phyloP scores from a whole-genome alignment of 1,140 invertebrate species.

The Magallana angulata region DNA sequence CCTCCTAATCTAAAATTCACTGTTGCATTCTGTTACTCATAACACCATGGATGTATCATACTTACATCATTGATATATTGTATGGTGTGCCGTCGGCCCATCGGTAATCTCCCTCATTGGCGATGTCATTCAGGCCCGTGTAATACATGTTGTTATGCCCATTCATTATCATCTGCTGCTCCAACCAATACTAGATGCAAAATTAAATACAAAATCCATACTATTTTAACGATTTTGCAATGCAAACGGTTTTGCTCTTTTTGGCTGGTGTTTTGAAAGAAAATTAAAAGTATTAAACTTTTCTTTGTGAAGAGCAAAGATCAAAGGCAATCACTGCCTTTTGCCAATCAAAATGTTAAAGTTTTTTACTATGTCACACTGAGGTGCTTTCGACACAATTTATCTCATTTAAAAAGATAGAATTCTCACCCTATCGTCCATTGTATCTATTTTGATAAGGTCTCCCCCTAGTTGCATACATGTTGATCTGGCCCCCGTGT shows the following conservation, averaged over 20 bases:
- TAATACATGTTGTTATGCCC: constrained; percentile 39
- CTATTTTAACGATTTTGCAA: too few relatives aligned
- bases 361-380: too few relatives aligned
- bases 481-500: neutral
- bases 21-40: too few relatives aligned
- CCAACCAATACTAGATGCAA: constrained; percentile 50
- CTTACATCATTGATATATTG: constrained; percentile 50
- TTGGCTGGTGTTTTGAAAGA: too few relatives aligned
- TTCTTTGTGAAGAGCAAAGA: too few relatives aligned
- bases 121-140: constrained; percentile 51
- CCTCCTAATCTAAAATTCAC: too few relatives aligned
- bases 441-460: constrained; percentile 48
- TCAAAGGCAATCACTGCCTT: too few relatives aligned
- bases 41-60: neutral
- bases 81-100: constrained; percentile 47
- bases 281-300: too few relatives aligned
- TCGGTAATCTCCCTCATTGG: constrained; percentile 38
- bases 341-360: too few relatives aligned
- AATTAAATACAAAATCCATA: neutral
- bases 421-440: constrained; percentile 48
- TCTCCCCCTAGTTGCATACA: constrained; percentile 37
- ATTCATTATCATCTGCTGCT: constrained; percentile 48
- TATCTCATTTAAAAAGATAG: neutral
- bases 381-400: too few relatives aligned
- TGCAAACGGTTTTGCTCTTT: too few relatives aligned